phyloP scores from a whole-genome alignment of 2,888 invertebrate species.

The Thecocarcelia acutangulata region DNA sequence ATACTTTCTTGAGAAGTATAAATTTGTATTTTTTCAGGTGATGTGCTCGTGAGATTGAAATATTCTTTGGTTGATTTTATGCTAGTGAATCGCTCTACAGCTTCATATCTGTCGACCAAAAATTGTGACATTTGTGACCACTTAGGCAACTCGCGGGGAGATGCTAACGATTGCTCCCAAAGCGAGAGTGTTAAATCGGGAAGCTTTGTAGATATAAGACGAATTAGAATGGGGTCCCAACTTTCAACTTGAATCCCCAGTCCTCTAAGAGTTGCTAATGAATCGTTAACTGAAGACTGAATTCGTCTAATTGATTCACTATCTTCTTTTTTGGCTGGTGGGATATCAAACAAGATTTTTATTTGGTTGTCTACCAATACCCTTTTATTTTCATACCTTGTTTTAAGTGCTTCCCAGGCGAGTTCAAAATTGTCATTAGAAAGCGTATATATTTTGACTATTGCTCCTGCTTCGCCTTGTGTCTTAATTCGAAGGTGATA shows the following conservation, averaged over 20 bases:
- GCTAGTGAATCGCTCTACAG: background rate
- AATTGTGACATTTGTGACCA: background rate
- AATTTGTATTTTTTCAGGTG: background rate
- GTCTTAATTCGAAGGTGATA: too few species aligned
- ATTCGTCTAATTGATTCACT: background rate
- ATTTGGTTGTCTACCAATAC: conserved; percentile 1
- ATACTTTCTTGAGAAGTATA: background rate
- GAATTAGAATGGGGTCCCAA: too few species aligned
- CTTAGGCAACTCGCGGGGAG: background rate
- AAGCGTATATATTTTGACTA: too few species aligned
- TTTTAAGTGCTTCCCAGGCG: too few species aligned
- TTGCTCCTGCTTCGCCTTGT: too few species aligned
- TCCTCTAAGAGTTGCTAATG: background rate
- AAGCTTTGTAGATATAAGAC: too few species aligned
- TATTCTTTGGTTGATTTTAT: too few species aligned
- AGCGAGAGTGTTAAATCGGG: too few species aligned
- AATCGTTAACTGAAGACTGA: conserved; percentile 6
- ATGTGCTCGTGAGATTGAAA: background rate
- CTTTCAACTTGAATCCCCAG: too few species aligned
- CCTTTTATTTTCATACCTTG: too few species aligned
- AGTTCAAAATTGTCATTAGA: too few species aligned
- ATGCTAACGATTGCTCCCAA: background rate
- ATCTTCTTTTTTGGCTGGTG: background rate
- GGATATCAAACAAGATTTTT: background rate
- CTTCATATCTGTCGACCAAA: background rate